These are phyloP conservation scores for Lasioglossum albipes DNA, from an alignment of 1,140 invertebrate species.

Conservation along the genomic window DNA sequence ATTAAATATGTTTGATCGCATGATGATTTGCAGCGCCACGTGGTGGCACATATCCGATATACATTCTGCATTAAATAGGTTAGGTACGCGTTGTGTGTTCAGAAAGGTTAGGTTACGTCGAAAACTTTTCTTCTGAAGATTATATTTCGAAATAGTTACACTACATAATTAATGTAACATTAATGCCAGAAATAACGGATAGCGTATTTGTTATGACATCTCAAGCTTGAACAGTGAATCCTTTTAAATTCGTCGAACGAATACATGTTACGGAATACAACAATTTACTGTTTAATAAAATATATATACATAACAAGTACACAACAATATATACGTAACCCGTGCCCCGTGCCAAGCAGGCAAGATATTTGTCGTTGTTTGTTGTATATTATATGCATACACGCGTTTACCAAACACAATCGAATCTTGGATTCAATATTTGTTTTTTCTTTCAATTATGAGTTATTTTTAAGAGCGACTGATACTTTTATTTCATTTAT, in stretches of 20 bases:
- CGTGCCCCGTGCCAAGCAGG: too few relatives aligned
- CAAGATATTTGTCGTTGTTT: too few relatives aligned
- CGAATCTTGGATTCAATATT: too few relatives aligned
- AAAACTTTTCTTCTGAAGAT: not conserved
- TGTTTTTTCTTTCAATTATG: too few relatives aligned
- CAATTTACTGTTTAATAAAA: not conserved
- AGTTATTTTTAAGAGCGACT: too few relatives aligned
- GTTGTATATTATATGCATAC: too few relatives aligned
- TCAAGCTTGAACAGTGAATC: not conserved
- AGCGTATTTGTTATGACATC: too few relatives aligned
- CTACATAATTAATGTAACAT: not conserved
- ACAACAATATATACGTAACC: too few relatives aligned
- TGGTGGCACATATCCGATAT: conserved; percentile 19
- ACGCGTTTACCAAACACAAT: too few relatives aligned
- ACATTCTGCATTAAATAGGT: conserved; percentile 25
- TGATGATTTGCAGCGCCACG: conserved; percentile 34
- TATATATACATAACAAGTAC: not conserved
- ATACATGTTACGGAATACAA: not conserved
- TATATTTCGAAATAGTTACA: conserved; percentile 7
- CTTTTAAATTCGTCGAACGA: not conserved
- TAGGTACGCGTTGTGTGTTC: conserved; percentile 20
- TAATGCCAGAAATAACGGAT: not conserved
- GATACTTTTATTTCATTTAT: too few relatives aligned
- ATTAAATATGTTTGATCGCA: conserved; percentile 34
- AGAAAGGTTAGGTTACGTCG: conserved; percentile 33